phyloP scores from a whole-genome alignment of 2,888 invertebrate species.

The Cryptus armator region DNA sequence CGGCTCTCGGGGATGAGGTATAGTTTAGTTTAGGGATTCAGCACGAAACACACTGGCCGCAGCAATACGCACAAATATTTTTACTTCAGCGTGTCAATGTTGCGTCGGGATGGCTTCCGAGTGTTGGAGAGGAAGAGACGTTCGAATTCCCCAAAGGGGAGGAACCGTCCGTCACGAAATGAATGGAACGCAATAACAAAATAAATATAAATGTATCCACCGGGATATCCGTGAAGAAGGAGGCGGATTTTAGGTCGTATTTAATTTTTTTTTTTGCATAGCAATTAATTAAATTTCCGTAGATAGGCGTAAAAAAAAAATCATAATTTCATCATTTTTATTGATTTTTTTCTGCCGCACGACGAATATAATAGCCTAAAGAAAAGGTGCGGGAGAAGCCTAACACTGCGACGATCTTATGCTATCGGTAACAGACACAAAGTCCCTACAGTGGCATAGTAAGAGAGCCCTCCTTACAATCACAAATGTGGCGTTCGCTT shows the following conservation, averaged over 20 bases:
- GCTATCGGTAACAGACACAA: conserved; percentile 14
- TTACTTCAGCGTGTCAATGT: conserved; percentile 36
- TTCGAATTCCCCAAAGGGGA: conserved; percentile 1
- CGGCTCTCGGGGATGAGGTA: conserved; percentile 76
- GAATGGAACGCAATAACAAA: neutral
- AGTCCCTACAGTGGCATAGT: conserved; percentile 15
- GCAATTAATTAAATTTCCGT: too few species aligned
- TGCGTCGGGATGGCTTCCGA: conserved; percentile 31
- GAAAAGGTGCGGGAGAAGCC: neutral
- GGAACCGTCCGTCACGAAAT: neutral
- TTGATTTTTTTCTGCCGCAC: too few species aligned
- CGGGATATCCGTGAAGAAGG: too few species aligned
- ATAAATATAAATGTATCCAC: neutral
- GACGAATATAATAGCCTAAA: too few species aligned
- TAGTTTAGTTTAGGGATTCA: conserved; percentile 81
- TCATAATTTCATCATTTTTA: too few species aligned
- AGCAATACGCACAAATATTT: conserved; percentile 55
- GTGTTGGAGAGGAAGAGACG: neutral
- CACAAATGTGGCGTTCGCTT: conserved; percentile 80
- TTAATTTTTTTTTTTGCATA: too few species aligned
- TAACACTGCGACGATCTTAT: neutral
- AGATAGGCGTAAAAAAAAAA: too few species aligned
- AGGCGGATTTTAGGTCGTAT: too few species aligned
- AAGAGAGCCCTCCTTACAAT: conserved; percentile 78
- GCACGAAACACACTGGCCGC: conserved; percentile 71